Percentiles rank a stretch among this genome's conserved stretches.
These are phyloP conservation scores for Orthonyx spaldingii DNA, from an alignment of 2,113 vertebrate genomes.

Conservation along the genomic window DNA sequence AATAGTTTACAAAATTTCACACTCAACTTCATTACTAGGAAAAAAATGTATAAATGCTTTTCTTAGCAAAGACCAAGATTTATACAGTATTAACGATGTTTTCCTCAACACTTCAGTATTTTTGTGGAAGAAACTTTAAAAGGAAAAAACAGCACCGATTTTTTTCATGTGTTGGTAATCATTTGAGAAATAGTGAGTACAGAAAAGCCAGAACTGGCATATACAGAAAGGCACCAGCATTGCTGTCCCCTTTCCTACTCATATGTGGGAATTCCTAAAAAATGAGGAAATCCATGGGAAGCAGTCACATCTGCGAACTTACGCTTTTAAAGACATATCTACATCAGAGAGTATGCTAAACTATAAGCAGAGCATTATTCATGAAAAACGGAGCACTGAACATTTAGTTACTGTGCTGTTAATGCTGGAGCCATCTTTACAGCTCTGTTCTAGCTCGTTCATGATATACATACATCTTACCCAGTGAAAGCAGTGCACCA, in stretches of 20 bases:
- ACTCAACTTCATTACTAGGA: neutral
- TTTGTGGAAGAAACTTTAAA: neutral
- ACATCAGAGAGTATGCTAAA: neutral
- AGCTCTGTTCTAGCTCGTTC: neutral
- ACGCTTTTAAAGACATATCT: neutral
- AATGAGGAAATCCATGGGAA: neutral
- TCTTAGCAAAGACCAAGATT: neutral
- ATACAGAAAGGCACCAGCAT: neutral
- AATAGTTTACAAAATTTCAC: neutral
- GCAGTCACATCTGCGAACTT: neutral
- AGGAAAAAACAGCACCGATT: fast-evolving
- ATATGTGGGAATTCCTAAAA: neutral
- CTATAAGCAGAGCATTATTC: neutral
- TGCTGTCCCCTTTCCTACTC: neutral
- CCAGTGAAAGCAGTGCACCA: neutral
- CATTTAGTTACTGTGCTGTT: fast-evolving
- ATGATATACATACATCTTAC: fast-evolving
- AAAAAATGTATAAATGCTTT: neutral
- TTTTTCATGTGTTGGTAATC: neutral
- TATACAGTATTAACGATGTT: neutral
- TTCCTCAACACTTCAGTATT: neutral
- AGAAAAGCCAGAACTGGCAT: neutral
- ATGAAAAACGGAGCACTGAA: neutral
- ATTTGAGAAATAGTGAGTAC: neutral
- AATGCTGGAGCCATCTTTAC: neutral